Conservation (phyloP, 2,113 vertebrate species). For the Ivindomyrus marchei region DNA sequence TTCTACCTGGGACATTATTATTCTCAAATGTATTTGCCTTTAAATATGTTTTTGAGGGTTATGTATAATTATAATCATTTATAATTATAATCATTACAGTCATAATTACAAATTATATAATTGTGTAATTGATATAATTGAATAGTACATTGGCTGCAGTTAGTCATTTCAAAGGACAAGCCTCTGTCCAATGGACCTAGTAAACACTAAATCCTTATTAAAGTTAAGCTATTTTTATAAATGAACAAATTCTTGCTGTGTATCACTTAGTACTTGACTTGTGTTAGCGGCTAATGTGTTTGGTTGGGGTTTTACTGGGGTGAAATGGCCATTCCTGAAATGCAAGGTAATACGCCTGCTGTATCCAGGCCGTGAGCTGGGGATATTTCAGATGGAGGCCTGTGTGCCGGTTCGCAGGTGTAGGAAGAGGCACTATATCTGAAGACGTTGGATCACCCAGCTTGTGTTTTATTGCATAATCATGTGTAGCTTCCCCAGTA, state of each 20-base stretch:
- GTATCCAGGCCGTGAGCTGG: neutral
- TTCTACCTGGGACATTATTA: neutral
- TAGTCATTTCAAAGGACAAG: neutral
- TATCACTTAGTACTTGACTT: neutral
- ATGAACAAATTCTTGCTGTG: neutral
- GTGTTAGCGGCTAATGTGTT: neutral
- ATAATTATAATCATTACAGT: neutral
- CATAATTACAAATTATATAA: neutral
- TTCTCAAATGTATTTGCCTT: neutral
- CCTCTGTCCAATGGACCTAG: neutral
- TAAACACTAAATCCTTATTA: neutral
- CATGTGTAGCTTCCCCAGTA: neutral
- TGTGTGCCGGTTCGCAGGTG: neutral
- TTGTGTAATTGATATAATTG: neutral
- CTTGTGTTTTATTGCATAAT: neutral
- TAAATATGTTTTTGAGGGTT: neutral
- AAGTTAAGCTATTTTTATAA: neutral
- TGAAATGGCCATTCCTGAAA: neutral
- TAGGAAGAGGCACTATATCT: neutral
- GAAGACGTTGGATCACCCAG: neutral
- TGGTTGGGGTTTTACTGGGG: neutral
- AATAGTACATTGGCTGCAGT: neutral
- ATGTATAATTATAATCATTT: neutral
- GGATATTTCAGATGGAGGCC: neutral
- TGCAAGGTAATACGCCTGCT: neutral